phyloP scores from a whole-genome alignment of 2,888 invertebrate species.

The Fragum whitleyi region DNA sequence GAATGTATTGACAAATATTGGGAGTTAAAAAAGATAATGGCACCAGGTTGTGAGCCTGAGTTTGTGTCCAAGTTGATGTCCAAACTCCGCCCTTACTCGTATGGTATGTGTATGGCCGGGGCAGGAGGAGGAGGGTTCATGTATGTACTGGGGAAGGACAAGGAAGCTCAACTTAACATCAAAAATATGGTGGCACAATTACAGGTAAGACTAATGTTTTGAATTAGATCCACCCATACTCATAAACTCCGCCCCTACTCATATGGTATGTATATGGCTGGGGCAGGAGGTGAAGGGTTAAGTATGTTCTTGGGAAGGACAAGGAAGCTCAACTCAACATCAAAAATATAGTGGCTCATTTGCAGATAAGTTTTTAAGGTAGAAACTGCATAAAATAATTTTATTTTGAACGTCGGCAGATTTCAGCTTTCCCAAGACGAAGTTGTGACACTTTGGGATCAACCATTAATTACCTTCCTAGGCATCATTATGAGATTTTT shows the following conservation, averaged over 20 bases:
- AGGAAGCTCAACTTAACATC: constrained; percentile 47
- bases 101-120: constrained; percentile 84
- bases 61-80: constrained; percentile 81
- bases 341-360: constrained; percentile 48
- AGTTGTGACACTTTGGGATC: too few species aligned
- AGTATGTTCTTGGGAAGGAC: constrained; percentile 83
- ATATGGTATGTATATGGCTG: constrained; percentile 84
- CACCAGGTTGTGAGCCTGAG: constrained; percentile 85
- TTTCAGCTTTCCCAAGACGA: too few species aligned
- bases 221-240: too few species aligned
- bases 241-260: constrained; percentile 78
- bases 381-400: too few species aligned
- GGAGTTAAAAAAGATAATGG: constrained; percentile 85
- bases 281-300: constrained; percentile 86
- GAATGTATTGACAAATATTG: constrained; percentile 84
- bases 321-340: constrained; percentile 47
- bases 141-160: constrained; percentile 82
- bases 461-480: too few species aligned
- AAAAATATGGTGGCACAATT: constrained; percentile 52
- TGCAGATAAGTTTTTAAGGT: constrained; percentile 67
- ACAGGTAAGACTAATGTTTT: constrained; percentile 50
- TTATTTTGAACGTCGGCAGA: too few species aligned
- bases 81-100: constrained; percentile 76
- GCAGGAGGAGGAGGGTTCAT: constrained; percentile 86
- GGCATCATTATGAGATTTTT: too few species aligned